Conservation (phyloP, 1,140 invertebrate species). For the Fopius arisanus region DNA sequence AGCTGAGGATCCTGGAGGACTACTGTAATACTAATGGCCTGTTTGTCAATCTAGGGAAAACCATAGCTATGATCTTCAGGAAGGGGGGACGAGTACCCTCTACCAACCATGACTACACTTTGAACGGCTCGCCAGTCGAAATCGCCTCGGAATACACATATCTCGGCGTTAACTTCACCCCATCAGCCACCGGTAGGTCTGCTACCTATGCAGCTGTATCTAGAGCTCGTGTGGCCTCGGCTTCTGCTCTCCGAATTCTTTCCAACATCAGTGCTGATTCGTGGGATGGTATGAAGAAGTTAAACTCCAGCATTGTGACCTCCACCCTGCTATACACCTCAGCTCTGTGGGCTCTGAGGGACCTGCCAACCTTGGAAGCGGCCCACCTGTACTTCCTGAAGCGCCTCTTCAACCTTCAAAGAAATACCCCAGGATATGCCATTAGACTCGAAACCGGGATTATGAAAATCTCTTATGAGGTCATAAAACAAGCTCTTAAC, state of each 20-base stretch:
- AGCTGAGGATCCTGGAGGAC: slow-evolving; percentile 24
- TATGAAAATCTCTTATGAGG: not conserved
- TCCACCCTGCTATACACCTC: not conserved
- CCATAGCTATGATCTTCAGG: slow-evolving; percentile 38
- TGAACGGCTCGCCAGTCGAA: not conserved
- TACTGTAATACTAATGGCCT: slow-evolving; percentile 33
- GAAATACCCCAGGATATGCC: not conserved
- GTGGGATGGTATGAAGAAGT: not conserved
- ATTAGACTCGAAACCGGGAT: not conserved
- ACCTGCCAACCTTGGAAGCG: slow-evolving; percentile 4
- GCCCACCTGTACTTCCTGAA: slow-evolving; percentile 1
- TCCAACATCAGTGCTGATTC: not conserved
- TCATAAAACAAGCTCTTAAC: not conserved
- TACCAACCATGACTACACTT: not conserved
- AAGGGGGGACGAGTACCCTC: slow-evolving; percentile 25
- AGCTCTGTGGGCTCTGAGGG: not conserved
- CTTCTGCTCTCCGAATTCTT: not conserved
- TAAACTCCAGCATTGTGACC: not conserved
- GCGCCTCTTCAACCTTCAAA: not conserved
- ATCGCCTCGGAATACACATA: slow-evolving; percentile 6
- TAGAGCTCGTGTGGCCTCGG: not conserved
- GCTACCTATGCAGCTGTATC: slow-evolving; percentile 1
- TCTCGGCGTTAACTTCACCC: not conserved
- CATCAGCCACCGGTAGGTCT: not conserved
- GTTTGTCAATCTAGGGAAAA: slow-evolving; percentile 37